Conservation (phyloP, 2,797 vertebrate species). For the Erpetoichthys calabaricus region DNA sequence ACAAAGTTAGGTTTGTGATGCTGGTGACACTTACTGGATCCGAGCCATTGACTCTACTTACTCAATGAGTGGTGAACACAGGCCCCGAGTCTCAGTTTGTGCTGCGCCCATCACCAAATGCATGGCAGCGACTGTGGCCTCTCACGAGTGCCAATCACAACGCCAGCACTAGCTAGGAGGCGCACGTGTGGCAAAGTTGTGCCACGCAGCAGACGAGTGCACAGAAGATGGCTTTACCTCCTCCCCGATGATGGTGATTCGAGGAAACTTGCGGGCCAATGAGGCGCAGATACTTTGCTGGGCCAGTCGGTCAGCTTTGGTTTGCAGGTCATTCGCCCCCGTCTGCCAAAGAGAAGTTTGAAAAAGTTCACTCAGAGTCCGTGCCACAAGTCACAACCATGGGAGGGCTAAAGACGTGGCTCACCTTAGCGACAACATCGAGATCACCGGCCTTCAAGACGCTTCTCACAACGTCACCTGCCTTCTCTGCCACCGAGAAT, state of each 20-base stretch:
- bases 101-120: no score
- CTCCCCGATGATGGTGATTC: constrained; percentile 85
- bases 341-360: constrained; percentile 40
- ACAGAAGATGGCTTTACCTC: constrained; percentile 67
- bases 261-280: constrained; percentile 70
- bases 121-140: no score
- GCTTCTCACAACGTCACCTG: constrained; percentile 66
- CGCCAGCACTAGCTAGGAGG: no score
- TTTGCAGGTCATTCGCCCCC: constrained; percentile 80
- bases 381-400: neutral
- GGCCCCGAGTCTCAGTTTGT: no score
- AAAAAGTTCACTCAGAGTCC: neutral
- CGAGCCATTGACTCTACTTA: no score
- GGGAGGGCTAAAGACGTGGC: neutral
- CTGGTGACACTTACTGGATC: no score
- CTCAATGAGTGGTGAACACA: no score
- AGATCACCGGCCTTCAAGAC: constrained; percentile 77
- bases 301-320: constrained; percentile 79
- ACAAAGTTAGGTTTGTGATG: no score
- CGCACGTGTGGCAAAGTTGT: no score
- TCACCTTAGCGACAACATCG: constrained; percentile 85
- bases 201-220: no score
- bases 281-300: constrained; percentile 90
- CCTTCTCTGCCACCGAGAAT: constrained; percentile 67
- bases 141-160: no score